phyloP scores from a whole-genome alignment of 2,888 invertebrate genomes.

The Lasioglossum oenotherae region DNA sequence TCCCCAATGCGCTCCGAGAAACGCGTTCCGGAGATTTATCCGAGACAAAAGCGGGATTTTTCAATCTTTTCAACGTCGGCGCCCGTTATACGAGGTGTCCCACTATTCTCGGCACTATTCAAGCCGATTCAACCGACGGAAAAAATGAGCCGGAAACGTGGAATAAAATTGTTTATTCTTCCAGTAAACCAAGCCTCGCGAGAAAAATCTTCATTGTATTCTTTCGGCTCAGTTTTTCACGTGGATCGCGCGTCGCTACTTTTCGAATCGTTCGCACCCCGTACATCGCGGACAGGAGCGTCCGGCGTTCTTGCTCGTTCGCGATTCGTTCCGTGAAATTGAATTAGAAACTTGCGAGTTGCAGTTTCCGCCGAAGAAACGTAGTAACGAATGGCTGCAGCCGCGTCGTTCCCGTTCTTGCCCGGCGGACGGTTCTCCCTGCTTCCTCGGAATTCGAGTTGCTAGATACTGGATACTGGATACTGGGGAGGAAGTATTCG shows the following conservation, averaged over 20 bases:
- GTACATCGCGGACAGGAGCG: neutral
- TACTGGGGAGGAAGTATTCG: neutral
- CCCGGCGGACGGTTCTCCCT: neutral
- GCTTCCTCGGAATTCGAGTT: slow-evolving; percentile 9
- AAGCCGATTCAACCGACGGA: neutral
- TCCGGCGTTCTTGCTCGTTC: neutral
- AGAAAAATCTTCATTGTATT: neutral
- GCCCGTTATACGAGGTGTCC: neutral
- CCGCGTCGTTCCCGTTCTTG: neutral
- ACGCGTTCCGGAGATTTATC: slow-evolving; percentile 13
- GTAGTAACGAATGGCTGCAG: neutral
- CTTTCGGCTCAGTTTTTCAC: neutral
- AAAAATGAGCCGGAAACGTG: neutral
- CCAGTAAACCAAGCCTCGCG: neutral
- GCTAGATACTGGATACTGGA: neutral
- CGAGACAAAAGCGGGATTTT: slow-evolving; percentile 27
- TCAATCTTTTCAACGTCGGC: slow-evolving; percentile 9
- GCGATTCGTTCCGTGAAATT: neutral
- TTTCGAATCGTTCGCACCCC: neutral
- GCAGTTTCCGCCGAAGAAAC: neutral
- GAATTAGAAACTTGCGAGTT: neutral
- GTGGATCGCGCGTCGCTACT: neutral
- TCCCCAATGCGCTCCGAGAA: neutral
- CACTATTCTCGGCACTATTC: neutral
- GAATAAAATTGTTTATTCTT: neutral